A percentile compares a stretch with the other conserved stretches of the same genome.
These are phyloP conservation scores for Dichetophora obliterata DNA, from an alignment of 2,888 invertebrate species.

Conservation along the genomic window DNA sequence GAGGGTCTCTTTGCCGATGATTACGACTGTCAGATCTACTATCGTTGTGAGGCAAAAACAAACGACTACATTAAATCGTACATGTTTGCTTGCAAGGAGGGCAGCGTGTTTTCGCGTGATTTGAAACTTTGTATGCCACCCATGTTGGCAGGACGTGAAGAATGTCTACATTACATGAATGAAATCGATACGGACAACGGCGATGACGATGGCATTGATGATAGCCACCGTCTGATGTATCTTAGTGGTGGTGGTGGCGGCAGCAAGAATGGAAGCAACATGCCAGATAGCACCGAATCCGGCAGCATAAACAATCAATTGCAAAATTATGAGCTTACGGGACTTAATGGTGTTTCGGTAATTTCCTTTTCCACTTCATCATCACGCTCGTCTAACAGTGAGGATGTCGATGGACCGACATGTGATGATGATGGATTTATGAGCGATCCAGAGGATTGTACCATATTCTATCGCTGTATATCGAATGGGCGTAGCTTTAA, in stretches of 20 bases:
- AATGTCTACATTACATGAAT: constrained; percentile 74
- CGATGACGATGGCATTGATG: constrained; percentile 44
- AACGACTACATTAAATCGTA: constrained; percentile 71
- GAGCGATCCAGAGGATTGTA: constrained; percentile 78
- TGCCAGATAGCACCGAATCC: constrained; percentile 49
- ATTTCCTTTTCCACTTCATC: constrained; percentile 67
- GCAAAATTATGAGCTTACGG: constrained; percentile 63
- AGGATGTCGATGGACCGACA: constrained; percentile 53
- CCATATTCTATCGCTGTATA: constrained; percentile 84
- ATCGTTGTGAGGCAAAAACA: constrained; percentile 79
- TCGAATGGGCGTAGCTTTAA: constrained; percentile 74
- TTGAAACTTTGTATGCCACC: constrained; percentile 80
- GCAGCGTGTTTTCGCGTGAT: constrained; percentile 81
- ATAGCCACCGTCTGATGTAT: constrained; percentile 46
- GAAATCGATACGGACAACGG: constrained; percentile 58
- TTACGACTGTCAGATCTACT: constrained; percentile 80
- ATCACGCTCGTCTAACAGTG: constrained; percentile 56
- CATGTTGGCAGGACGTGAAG: constrained; percentile 76
- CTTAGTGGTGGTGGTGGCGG: constrained; percentile 51
- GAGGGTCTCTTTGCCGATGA: constrained; percentile 83
- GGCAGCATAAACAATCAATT: constrained; percentile 53
- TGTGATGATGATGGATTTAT: constrained; percentile 81
- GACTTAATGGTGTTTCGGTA: constrained; percentile 66
- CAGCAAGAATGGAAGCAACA: constrained; percentile 49
- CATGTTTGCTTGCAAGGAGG: constrained; percentile 80